Evolutionary conservation across 2,888 invertebrate genomes (phyloP), one percentile per base, ranked within the genome.

Genomic region (Lottia scabra): DNA sequence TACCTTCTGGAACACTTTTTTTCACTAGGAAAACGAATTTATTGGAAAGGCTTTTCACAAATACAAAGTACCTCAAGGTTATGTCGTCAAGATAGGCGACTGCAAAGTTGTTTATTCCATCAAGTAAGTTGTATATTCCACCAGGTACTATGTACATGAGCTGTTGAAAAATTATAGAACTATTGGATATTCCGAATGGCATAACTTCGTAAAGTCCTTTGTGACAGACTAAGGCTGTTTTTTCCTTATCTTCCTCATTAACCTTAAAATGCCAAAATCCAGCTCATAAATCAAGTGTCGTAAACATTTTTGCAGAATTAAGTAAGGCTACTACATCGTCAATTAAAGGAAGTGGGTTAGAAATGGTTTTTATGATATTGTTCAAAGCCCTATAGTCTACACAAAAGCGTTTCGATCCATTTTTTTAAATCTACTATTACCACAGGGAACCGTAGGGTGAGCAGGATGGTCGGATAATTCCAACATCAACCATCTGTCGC

Each of bases 151-250:
- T n/a, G 46, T 64, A 65, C 70, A 70, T 70, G 1, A 70, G 38
- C 27, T 65, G 16, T 38, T 64, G 44, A 27, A 67, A 71, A 8
- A 63, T 30, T 16, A 26, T 13, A 0, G 71, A 66, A 10, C 46
- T 67, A 16, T 62, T 66, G 5, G 5, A 23, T 15, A 67, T 26
- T 2, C 65, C 63, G 26, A 71, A 71, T 0, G 71, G 67, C 44
- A 71, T 71, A 1, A 71, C 71, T 46, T 71, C 63, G 43, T 64
- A 71, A 4, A 71, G 45, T 4, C 67, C 71, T 44, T 38, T 3
- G 16, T 71, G 67, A 16, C 66, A 66, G 8, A 64, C 45, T 27
- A 71, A 71, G 3, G 63, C 67, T 13, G 66, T 63, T n/a, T 71
- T 71, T 13, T 71, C 66, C 15, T 16, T 56, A n/a, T 71, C 71